Evolutionary conservation across 2,888 invertebrate genomes (phyloP), one percentile per base, ranked within the genome.

Genomic region (Leucania comma): DNA sequence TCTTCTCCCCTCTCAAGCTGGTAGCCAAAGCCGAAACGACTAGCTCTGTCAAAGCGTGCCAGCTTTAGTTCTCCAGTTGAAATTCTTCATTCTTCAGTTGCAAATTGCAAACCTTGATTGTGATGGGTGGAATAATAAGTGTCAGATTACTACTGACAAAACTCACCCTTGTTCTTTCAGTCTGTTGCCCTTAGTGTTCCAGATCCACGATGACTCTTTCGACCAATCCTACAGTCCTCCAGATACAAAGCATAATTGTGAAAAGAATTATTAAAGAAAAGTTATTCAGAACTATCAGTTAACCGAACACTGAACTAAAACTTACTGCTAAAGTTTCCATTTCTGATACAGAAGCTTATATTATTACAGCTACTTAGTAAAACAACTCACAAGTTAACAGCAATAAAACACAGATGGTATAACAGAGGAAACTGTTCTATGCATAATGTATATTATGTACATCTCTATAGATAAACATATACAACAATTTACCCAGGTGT

Each of bases 341-440:
- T 59, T 53, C 26, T 54, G 42, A 56, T 60, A 38, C 24, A 8
- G 14, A 14, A 42, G 35, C 22, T 50, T 48, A 26, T 53, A 54
- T 48, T 61, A 53, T 62, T 35, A 35, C 24, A 35, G 22, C 9
- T 51, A 62, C 57, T 59, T 54, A 22, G n/a, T 72, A 46, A 61
- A 57, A 46, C 32, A 54, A 70, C 50, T 51, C 56, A 38, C 24
- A 58, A 62, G 48, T 53, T 24, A 51, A 61, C 54, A 63, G 14
- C 65, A 66, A 71, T 72, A 63, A 66, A 81, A 72, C 53, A 67
- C 66, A 63, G 66, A 65, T 64, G 54, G 53, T 54, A 65, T 66
- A 60, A 67, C 56, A 2, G 53, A 35, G 64, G 57, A 17, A 68
- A 74, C 50, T 64, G 71, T 62, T 60, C 38, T 57, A 75, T 72